Conservation (phyloP, 1,140 invertebrate species). For the Drosophila dunni region DNA sequence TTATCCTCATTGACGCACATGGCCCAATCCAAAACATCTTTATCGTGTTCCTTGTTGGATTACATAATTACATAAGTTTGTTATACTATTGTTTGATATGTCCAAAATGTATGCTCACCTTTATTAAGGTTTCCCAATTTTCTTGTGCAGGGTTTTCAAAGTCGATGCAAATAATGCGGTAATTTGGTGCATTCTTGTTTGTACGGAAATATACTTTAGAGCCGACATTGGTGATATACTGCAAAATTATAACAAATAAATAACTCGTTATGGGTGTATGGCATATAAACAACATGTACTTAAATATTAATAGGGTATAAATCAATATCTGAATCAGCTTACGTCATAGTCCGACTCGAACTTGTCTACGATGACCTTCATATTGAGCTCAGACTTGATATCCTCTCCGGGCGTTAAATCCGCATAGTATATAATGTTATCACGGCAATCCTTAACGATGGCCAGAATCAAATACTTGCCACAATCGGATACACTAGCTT, state of each 20-base stretch:
- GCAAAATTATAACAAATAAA: constrained; percentile 33
- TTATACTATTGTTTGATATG: not conserved
- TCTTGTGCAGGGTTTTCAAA: constrained; percentile 91
- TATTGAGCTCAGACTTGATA: constrained; percentile 87
- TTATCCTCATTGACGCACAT: constrained; percentile 93
- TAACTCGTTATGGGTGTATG: too few species aligned
- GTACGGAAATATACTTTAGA: constrained; percentile 94
- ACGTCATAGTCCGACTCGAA: constrained; percentile 98
- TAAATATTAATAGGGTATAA: too few species aligned
- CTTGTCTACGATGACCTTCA: constrained; percentile 93
- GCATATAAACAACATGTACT: too few species aligned
- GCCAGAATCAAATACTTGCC: constrained; percentile 94
- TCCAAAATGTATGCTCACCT: constrained; percentile 78
- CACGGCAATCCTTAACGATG: constrained; percentile 93
- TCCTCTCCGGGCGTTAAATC: constrained; percentile 89
- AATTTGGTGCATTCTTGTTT: constrained; percentile 97
- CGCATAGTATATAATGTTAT: constrained; percentile 94
- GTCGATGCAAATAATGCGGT: constrained; percentile 95
- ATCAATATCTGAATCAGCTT: constrained; percentile 54
- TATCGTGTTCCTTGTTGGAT: constrained; percentile 89
- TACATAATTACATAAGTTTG: too few species aligned
- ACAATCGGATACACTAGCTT: constrained; percentile 93
- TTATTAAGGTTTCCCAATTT: constrained; percentile 93
- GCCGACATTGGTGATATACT: constrained; percentile 97
- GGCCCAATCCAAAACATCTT: constrained; percentile 96